A percentile compares a stretch with the other conserved stretches of the same genome.
phyloP scores from a whole-genome alignment of 2,888 invertebrate species.

The Amaurobius ferox region DNA sequence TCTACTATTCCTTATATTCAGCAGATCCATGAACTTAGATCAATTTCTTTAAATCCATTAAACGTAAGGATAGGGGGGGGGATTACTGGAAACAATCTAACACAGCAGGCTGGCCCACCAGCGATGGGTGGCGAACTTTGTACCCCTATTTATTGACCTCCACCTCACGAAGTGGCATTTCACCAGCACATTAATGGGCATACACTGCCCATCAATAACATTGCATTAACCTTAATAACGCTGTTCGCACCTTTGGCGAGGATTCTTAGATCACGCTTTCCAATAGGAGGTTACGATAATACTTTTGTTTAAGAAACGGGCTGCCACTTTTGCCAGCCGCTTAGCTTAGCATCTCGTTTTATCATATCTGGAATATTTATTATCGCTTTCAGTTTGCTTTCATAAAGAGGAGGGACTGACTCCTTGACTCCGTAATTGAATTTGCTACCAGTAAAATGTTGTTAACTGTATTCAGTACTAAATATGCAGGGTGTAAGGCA shows the following conservation, averaged over 20 bases:
- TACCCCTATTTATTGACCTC: conserved; percentile 65
- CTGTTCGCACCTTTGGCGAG: conserved; percentile 67
- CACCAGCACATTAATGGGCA: conserved; percentile 54
- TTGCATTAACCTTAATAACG: conserved; percentile 67
- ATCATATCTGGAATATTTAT: conserved; percentile 59
- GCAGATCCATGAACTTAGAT: background rate
- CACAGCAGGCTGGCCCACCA: conserved; percentile 44
- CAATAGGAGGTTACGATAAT: conserved; percentile 40
- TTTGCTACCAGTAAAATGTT: background rate
- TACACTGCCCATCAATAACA: conserved; percentile 67
- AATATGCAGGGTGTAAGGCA: too few species aligned
- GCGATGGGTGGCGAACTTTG: conserved; percentile 58
- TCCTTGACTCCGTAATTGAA: background rate
- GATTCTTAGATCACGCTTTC: conserved; percentile 59
- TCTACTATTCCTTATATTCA: too few species aligned
- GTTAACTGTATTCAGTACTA: background rate
- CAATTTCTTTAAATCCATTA: conserved; percentile 47
- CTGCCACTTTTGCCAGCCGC: conserved; percentile 42
- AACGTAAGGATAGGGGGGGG: conserved; percentile 13
- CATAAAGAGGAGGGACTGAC: conserved; percentile 15
- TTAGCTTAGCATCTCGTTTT: conserved; percentile 46
- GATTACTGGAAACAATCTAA: background rate
- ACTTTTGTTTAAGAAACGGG: conserved; percentile 59
- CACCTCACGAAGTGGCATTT: conserved; percentile 66
- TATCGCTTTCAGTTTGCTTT: conserved; percentile 28